A percentile compares a stretch with the other conserved stretches of the same genome.
These are phyloP conservation scores for Sphenodon punctatus DNA, from an alignment of 2,797 vertebrate genomes.

Conservation along the genomic window DNA sequence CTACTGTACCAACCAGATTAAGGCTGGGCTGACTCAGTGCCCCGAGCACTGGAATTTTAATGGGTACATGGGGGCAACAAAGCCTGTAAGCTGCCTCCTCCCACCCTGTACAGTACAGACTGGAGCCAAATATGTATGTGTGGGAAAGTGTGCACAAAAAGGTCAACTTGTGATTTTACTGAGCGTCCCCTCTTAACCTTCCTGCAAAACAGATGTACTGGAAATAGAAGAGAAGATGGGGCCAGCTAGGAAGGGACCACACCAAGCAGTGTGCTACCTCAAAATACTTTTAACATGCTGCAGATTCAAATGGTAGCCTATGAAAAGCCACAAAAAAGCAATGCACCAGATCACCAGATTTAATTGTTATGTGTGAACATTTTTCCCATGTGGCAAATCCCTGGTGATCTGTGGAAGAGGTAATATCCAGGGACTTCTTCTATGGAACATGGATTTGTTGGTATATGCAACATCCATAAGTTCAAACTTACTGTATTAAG, in stretches of 20 bases:
- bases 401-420: no score
- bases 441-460: no score
- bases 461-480: no score
- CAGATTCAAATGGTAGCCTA: not conserved
- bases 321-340: no score
- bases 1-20: constrained; percentile 11
- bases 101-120: not conserved
- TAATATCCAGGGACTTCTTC: no score
- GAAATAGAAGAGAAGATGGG: not conserved
- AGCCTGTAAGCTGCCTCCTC: not conserved
- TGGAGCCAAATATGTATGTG: not conserved
- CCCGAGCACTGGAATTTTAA: no score
- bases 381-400: no score
- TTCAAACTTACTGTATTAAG: no score
- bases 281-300: not conserved
- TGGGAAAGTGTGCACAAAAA: not conserved
- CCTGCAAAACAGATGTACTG: not conserved
- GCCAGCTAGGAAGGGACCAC: not conserved
- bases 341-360: no score
- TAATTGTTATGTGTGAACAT: no score
- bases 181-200: not conserved
- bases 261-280: not conserved
- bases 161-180: not conserved
- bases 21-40: no score
- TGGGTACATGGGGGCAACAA: not conserved